Conservation (phyloP, 2,797 vertebrate genomes). For the Lindbergichthys nudifrons region DNA sequence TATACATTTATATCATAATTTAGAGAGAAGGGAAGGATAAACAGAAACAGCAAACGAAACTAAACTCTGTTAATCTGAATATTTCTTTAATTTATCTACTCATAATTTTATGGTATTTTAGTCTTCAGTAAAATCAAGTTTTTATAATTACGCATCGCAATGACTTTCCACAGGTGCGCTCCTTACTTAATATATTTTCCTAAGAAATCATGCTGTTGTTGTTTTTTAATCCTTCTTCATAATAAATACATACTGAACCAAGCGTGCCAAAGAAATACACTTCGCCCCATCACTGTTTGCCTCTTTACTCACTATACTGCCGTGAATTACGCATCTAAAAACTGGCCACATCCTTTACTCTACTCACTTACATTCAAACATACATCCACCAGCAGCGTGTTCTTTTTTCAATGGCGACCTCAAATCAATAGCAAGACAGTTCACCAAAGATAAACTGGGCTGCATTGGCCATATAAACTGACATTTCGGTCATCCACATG, state of each 20-base stretch:
- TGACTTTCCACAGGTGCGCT: not conserved
- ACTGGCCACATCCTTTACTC: not conserved
- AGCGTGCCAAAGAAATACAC: not conserved
- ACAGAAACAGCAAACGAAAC: not conserved
- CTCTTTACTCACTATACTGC: not conserved
- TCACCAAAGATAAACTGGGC: conserved; percentile 5
- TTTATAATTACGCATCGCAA: not conserved
- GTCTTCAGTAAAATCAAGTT: not conserved
- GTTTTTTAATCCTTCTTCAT: not conserved
- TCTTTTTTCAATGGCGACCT: conserved; percentile 14
- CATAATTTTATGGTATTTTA: not conserved
- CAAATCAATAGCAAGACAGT: conserved; percentile 8
- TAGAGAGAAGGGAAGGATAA: not conserved
- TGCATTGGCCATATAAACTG: conserved; percentile 46
- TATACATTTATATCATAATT: not conserved
- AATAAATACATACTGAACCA: not conserved
- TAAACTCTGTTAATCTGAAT: not conserved
- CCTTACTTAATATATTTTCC: not conserved
- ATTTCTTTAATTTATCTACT: not conserved
- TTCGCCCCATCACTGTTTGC: not conserved
- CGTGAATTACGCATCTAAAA: not conserved
- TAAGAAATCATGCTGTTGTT: not conserved
- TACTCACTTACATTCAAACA: not conserved
- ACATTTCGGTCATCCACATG: conserved; percentile 68
- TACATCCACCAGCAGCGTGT: conserved; percentile 17